These are phyloP conservation scores for Melanostoma mellinum DNA, from an alignment of 2,888 invertebrate genomes.

Conservation along the genomic window DNA sequence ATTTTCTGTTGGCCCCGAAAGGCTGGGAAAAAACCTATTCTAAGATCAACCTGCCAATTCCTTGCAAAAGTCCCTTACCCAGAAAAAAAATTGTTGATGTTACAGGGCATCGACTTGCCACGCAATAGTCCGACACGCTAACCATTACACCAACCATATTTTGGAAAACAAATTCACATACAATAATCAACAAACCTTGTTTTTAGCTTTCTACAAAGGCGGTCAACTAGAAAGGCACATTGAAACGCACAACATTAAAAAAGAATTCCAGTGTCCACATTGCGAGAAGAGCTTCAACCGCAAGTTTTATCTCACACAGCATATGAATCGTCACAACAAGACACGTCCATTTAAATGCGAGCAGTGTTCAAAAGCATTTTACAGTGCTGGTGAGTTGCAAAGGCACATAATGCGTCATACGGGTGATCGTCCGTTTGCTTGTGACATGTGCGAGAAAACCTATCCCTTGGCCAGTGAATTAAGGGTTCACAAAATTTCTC, in stretches of 20 bases:
- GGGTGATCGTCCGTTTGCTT: constrained; percentile 27
- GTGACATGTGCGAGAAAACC: constrained; percentile 29
- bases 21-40: too few relatives aligned
- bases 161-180: background rate
- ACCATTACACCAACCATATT: background rate
- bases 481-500: constrained; percentile 21
- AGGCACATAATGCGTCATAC: constrained; percentile 30
- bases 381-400: constrained; percentile 23
- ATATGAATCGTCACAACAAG: constrained; percentile 30
- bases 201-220: constrained; percentile 32
- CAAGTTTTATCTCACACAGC: constrained; percentile 20
- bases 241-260: constrained; percentile 16
- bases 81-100: too few relatives aligned
- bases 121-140: too few relatives aligned
- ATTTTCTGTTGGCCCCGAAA: too few relatives aligned
- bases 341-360: constrained; percentile 26
- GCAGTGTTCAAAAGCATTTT: constrained; percentile 24
- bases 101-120: too few relatives aligned
- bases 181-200: background rate
- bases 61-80: too few relatives aligned
- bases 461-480: constrained; percentile 22
- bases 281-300: constrained; percentile 35
- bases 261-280: constrained; percentile 24
- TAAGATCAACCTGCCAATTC: too few relatives aligned
- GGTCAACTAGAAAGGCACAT: constrained; percentile 32